Conservation (phyloP, 2,888 invertebrate species). For the Nowickia ferox region DNA sequence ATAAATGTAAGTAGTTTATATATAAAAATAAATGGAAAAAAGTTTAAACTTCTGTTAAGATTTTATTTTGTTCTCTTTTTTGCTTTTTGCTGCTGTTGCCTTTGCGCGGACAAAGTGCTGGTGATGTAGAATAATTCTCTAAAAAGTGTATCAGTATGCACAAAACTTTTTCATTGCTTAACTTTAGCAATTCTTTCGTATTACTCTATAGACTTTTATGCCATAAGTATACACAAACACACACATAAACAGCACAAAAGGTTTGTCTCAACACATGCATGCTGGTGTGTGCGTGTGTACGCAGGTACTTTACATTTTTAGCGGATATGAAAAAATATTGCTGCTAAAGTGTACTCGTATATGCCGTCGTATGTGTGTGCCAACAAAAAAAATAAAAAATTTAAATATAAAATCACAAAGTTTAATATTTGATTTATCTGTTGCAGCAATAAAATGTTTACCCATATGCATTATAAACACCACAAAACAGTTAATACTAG, state of each 20-base stretch:
- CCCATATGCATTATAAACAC: constrained; percentile 71
- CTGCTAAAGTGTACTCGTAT: constrained; percentile 56
- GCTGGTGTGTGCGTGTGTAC: constrained; percentile 38
- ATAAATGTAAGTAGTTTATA: constrained; percentile 41
- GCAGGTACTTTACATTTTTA: constrained; percentile 69
- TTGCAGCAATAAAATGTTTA: constrained; percentile 70
- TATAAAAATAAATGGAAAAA: constrained; percentile 50
- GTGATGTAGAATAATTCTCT: constrained; percentile 56
- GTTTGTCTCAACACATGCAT: background rate
- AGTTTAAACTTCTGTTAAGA: constrained; percentile 45
- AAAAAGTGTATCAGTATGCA: constrained; percentile 70
- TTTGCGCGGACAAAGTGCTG: constrained; percentile 64
- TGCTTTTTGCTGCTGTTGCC: constrained; percentile 38
- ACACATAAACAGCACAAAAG: background rate
- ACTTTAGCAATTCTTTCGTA: constrained; percentile 69
- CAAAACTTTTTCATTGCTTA: constrained; percentile 71
- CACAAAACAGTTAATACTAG: constrained; percentile 70
- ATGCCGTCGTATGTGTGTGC: constrained; percentile 25
- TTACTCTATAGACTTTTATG: constrained; percentile 66
- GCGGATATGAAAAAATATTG: constrained; percentile 68
- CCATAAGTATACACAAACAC: background rate
- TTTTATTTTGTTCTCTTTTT: background rate
- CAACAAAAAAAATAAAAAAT: background rate
- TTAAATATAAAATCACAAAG: constrained; percentile 63
- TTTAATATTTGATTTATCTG: constrained; percentile 72